Conservation (phyloP, 1,140 invertebrate species). For the Metopolophium dirhodum region DNA sequence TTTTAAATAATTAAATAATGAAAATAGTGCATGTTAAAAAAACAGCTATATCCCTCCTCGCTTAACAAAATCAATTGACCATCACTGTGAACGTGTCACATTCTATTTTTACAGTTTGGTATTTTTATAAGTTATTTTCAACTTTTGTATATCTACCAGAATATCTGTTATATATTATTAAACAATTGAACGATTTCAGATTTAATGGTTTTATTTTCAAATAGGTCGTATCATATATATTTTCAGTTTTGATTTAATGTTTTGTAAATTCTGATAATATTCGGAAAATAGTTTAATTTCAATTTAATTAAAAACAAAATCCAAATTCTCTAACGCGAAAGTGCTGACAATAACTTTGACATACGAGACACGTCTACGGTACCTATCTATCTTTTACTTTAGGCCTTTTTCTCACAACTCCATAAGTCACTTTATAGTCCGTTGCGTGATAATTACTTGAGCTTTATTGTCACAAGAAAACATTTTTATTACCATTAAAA, state of each 20-base stretch:
- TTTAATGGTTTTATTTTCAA: not conserved
- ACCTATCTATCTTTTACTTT: not conserved
- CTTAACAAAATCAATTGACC: no score
- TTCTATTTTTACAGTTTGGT: no score
- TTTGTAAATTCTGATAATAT: not conserved
- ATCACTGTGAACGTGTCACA: no score
- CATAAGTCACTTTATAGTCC: not conserved
- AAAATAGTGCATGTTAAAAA: no score
- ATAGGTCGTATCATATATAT: not conserved
- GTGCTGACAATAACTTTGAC: not conserved
- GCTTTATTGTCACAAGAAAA: not conserved
- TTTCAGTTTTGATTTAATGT: not conserved
- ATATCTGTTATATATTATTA: no score
- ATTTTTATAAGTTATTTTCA: no score
- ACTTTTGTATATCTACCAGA: no score
- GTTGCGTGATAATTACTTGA: not conserved
- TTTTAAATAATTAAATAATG: no score
- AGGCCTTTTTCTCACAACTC: not conserved
- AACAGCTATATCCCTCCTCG: no score
- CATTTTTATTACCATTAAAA: not conserved
- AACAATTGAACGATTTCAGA: not conserved
- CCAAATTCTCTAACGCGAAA: not conserved
- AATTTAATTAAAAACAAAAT: not conserved
- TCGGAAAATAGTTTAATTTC: not conserved
- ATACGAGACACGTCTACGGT: not conserved